Evolutionary conservation across 1,140 invertebrate genomes (phyloP), one percentile per base, ranked within the genome.

Genomic region (Aphidius ervi): DNA sequence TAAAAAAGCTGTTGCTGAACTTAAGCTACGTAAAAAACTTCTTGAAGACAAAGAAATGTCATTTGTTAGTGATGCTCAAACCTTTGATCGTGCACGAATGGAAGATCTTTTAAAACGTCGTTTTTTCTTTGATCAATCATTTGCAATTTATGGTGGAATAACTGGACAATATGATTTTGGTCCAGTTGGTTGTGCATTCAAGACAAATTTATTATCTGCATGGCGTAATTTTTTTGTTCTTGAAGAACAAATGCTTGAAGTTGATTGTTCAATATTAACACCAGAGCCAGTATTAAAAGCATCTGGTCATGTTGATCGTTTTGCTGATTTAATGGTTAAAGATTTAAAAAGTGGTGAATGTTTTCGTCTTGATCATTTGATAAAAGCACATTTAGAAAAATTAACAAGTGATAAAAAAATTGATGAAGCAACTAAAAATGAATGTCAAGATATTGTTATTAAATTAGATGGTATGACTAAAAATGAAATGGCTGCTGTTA

Each of bases 241-340:
- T 1, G 94, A 98, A 74, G 98, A 99, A 71, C 92, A 97, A 75
- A 99, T 99, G 96, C 81, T 99, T 37, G 97, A 99, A 82, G 95
- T 99, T 6, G 96, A 99, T 75, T 98, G 95, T 74, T 95, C 95
- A 0, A 94, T 98, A 74, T 77, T 99, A 46, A 99, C 98, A 3
- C 97, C 97, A 1, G 97, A 99, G 77, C 85, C 90, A 23, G 97
- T 99, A 6, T 79, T 99, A 2, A 97, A 97, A 74, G 95, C 98
- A 42, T 99, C 97, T 23, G 98, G 98, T 1, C 98, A 99, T 80
- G 96, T 99, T 0, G 98, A 99, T 69, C 85, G 97, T 61, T 99
- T 99, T 84, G 94, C 96, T 45, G 98, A 99, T 83, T 86, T 97
- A 50, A 99, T 99, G 97, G 97, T 98, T 0, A 99, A 99, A 79